These are phyloP conservation scores for Drosophila quadrilineata DNA, from an alignment of 1,140 invertebrate species.

Conservation along the genomic window DNA sequence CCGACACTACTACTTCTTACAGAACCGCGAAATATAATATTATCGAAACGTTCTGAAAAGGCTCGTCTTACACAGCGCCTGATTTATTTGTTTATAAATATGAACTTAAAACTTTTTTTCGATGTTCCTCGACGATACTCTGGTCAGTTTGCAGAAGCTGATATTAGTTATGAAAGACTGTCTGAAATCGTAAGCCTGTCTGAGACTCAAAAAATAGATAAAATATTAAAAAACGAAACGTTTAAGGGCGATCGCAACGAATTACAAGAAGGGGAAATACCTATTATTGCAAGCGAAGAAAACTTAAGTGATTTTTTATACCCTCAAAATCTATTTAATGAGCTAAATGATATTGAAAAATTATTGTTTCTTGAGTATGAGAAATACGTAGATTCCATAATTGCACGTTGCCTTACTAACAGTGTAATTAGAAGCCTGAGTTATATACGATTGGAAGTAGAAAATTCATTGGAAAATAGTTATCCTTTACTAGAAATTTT, in stretches of 20 bases:
- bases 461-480: conserved; percentile 64
- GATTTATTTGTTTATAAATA: conserved; percentile 83
- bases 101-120: conserved; percentile 84
- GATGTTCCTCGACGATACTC: conserved; percentile 69
- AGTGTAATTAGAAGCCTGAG: conserved; percentile 80
- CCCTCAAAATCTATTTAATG: conserved; percentile 56
- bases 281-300: too few species aligned
- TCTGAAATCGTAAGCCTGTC: conserved; percentile 37
- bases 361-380: conserved; percentile 83
- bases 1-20: conserved; percentile 83
- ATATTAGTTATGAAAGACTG: conserved; percentile 39
- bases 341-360: conserved; percentile 40
- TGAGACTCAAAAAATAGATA: conserved; percentile 32
- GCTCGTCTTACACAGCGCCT: conserved; percentile 82
- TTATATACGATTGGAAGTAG: conserved; percentile 80
- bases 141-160: conserved; percentile 50
- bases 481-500: conserved; percentile 85
- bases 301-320: too few species aligned
- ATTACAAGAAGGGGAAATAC: too few species aligned
- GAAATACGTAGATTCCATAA: conserved; percentile 85
- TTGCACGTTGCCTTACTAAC: conserved; percentile 84
- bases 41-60: conserved; percentile 39
- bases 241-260: too few species aligned
- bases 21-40: conserved; percentile 82
- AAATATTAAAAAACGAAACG: conserved; percentile 24